Base-by-base conservation (phyloP, 2,888 invertebrate species). In the Catocala nupta region DNA sequence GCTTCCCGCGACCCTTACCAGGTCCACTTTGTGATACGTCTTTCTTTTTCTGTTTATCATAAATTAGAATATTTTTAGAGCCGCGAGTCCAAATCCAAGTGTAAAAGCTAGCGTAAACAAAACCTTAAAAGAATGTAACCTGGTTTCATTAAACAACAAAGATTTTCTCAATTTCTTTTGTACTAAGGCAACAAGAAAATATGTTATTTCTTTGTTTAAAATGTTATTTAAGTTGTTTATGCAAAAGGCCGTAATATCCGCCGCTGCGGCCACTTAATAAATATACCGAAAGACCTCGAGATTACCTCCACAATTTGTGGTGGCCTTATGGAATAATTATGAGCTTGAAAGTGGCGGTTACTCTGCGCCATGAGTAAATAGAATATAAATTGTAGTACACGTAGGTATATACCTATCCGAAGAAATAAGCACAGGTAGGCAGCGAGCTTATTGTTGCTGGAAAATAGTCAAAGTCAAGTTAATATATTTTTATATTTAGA, bases 231-330 rank as follows among this genome's bases (percentile, higher is more conserved):
- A 25, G 25, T 25, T 25, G 25, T 73, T 64, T 76, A 73, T 59
- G 65, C 57, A 58, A 73, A 75, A 53, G 60, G 53, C 45, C 7
- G 65, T 61, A 65, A 72, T 71, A 73, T 60, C 63, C 65, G 58
- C 50, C 36, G 45, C 8, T 7, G 36, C 33, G 9, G 48, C 51
- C 44, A 51, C 54, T 71, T 52, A 36, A 34, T 53, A 58, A 42
- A 42, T 16, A 33, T n/a, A 25, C 9, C 43, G 43, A 48, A 52
- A 43, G 16, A 33, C 13, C 42, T 42, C 6, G 6, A 33, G 54
- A 59, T 59, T 49, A 59, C 42, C 48, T 48, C 25, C 13, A 33
- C 43, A 54, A 43, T 59, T 54, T 54, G 48, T 54, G 48, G 33
- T 12, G 45, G n/a, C 13, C 25, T 45, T 58, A 16, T 52, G 34